Conservation (phyloP, 2,888 invertebrate species). For the Notodonta dromedarius region DNA sequence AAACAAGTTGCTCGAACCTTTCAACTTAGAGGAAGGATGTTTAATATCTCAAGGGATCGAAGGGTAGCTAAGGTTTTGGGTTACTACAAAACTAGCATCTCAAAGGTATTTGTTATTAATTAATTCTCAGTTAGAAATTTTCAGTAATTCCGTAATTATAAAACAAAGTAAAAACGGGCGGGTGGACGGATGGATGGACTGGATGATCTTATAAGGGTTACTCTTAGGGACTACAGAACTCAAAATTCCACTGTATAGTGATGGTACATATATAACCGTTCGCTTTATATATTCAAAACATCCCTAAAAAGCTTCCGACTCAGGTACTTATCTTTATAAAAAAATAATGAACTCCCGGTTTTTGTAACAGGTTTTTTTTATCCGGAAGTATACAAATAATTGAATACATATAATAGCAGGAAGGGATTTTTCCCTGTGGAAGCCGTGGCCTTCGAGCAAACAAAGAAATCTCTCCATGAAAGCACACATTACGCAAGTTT, state of each 20-base stretch:
- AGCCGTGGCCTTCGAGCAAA: not conserved
- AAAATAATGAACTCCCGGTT: not conserved
- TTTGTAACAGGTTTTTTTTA: not conserved
- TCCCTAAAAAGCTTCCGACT: not conserved
- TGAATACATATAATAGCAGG: not conserved
- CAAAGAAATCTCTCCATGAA: not conserved
- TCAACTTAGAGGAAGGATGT: not conserved
- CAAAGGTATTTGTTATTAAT: too few species aligned
- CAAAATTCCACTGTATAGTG: too few species aligned
- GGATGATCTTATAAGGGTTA: too few species aligned
- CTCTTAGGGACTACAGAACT: too few species aligned
- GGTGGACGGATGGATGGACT: too few species aligned
- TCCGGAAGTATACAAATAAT: not conserved
- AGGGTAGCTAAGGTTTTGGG: not conserved
- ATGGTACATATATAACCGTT: too few species aligned
- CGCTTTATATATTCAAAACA: too few species aligned
- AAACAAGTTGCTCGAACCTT: not conserved
- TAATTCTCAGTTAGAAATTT: too few species aligned
- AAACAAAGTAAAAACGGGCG: too few species aligned
- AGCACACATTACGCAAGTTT: slow-evolving; percentile 13
- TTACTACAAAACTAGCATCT: too few species aligned
- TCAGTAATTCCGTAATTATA: too few species aligned
- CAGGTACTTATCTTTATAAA: not conserved
- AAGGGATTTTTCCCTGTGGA: not conserved
- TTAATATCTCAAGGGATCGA: not conserved